Conservation (phyloP, 2,113 vertebrate species). For the Megaptera novaeangliae region DNA sequence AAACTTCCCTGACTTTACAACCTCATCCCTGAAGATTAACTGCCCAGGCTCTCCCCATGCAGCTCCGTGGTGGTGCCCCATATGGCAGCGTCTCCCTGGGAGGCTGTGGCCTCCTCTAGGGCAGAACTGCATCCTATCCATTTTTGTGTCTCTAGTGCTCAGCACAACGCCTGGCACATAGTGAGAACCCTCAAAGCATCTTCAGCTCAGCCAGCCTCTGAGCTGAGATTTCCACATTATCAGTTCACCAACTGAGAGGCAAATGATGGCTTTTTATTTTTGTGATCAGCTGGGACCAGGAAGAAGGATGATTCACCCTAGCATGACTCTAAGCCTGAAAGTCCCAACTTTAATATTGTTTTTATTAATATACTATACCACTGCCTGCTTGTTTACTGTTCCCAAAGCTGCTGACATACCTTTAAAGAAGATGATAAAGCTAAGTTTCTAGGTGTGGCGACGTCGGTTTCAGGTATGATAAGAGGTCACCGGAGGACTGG, state of each 20-base stretch:
- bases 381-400: neutral
- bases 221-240: neutral
- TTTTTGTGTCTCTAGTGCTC: neutral
- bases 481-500: neutral
- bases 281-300: neutral
- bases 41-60: fast-evolving
- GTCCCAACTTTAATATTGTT: neutral
- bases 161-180: neutral
- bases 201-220: neutral
- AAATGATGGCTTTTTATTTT: fast-evolving
- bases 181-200: neutral
- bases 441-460: neutral
- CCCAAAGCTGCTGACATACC: neutral
- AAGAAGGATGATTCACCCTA: neutral
- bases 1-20: neutral
- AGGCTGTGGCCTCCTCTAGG: too few relatives aligned
- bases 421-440: neutral
- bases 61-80: fast-evolving
- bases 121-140: neutral
- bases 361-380: neutral
- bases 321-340: neutral
- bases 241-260: neutral
- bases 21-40: neutral
- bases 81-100: neutral
- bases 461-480: neutral